Percentiles rank a stretch among this genome's conserved stretches.
phyloP scores from a whole-genome alignment of 2,113 vertebrate species.

The Calyptomena viridis region DNA sequence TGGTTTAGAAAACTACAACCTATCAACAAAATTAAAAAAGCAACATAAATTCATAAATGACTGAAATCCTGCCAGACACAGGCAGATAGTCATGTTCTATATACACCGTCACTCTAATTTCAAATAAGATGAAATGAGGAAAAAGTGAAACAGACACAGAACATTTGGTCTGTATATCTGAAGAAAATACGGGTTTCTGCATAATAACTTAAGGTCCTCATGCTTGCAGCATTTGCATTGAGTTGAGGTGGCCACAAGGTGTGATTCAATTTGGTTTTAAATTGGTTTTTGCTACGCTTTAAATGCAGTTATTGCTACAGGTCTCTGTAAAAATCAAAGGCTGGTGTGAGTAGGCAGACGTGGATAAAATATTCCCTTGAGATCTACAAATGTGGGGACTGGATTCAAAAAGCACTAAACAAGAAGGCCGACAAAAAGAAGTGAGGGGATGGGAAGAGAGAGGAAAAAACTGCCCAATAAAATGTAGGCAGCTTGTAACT shows the following conservation, averaged over 20 bases:
- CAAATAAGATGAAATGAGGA: conserved; percentile 20
- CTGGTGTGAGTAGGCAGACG: background rate
- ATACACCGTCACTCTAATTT: conserved; percentile 7
- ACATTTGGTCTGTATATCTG: conserved; percentile 27
- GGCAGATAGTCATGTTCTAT: conserved; percentile 14
- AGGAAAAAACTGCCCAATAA: background rate
- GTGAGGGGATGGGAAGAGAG: rapidly evolving
- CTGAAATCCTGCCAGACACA: background rate
- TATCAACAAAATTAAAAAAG: conserved; percentile 29
- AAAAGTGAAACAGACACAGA: conserved; percentile 42
- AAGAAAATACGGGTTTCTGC: conserved; percentile 10
- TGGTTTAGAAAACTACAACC: background rate
- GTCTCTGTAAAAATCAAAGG: conserved; percentile 27
- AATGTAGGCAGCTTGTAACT: background rate
- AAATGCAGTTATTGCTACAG: conserved; percentile 17
- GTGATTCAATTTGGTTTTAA: conserved; percentile 60
- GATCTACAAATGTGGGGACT: background rate
- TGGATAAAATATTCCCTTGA: background rate
- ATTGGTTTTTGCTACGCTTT: background rate
- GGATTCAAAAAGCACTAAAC: background rate
- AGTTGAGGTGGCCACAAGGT: conserved; percentile 9
- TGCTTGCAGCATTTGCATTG: background rate
- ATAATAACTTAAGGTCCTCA: background rate
- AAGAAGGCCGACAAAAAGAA: background rate
- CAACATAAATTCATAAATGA: background rate